Evolutionary conservation across 2,113 vertebrate genomes (phyloP).

Genomic region (Lepisosteus osseus): DNA sequence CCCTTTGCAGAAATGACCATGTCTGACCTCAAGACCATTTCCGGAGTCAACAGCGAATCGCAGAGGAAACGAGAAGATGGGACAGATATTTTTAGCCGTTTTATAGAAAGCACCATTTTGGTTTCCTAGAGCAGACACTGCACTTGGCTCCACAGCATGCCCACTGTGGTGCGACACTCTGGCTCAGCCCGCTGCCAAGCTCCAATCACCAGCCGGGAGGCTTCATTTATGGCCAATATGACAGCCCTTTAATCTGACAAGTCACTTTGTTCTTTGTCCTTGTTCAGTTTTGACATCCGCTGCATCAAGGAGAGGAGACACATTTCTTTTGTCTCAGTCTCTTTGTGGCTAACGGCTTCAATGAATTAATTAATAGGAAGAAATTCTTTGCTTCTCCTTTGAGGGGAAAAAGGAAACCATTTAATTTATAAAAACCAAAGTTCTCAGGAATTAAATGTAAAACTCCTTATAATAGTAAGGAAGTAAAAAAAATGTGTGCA

Average conservation of each 20-base stretch:
- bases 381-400: no score
- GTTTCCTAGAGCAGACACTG: neutral
- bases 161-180: constrained; percentile 2
- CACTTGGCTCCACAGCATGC: neutral
- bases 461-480: no score
- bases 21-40: no score
- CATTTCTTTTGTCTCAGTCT: neutral
- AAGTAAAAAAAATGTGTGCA: no score
- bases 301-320: neutral
- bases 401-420: no score
- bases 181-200: constrained; percentile 4
- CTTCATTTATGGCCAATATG: neutral
- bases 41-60: no score
- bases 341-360: no score
- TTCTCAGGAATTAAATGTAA: no score
- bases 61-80: neutral
- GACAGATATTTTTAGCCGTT: neutral
- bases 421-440: no score
- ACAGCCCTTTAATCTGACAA: constrained; percentile 10
- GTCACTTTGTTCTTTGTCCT: constrained; percentile 5
- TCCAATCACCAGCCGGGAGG: neutral
- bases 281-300: neutral
- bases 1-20: no score
- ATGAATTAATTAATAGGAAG: no score
- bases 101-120: neutral